Base-by-base conservation (phyloP, 2,113 vertebrate species). In the Ivindomyrus marchei region DNA sequence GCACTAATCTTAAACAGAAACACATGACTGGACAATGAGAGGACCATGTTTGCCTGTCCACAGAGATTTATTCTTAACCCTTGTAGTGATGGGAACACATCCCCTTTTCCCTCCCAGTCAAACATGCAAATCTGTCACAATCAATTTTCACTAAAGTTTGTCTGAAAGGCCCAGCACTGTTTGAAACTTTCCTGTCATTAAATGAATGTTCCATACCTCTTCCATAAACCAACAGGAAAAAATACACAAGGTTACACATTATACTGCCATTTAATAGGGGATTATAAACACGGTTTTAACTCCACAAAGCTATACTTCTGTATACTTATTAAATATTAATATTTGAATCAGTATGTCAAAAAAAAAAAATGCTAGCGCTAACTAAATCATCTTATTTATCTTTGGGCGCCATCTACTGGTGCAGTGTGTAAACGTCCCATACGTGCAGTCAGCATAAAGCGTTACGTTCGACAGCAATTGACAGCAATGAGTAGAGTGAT, bases 331-430 rank as follows among this genome's bases (percentile, higher is more conserved):
- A 62, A 9, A 15, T 39, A 77, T 31, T 70, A 31, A 17, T 39
- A 39, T 39, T 77, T 77, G 31, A 77, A 77, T 77, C 70, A 6
- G 27, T 77, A 77, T 31, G 70, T 77, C 70, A 77, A 36, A 77
- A 47, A 47, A 47, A 39, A 39, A 77, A 17, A 13, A 39, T 70
- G n/a, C n/a, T 74, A 31, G 31, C 4, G 4, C 13, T 77, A 39
- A 7, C 11, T 77, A 36, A 77, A 77, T 39, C 31, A 7, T 36
- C n/a, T 77, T 2, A 42, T 42, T 80, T 42, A 42, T 39, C 36
- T 80, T 39, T 80, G 36, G 42, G 83, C 45, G 45, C 83, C 83
- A 85, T 85, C 83, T 85, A 85, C 17, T 85, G 83, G 83, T 85
- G 10, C 0, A 9, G 8, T 47, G 83, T 13, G 47, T 85, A 85